These are phyloP conservation scores for Buathra laborator DNA, from an alignment of 2,888 invertebrate species.

Conservation along the genomic window DNA sequence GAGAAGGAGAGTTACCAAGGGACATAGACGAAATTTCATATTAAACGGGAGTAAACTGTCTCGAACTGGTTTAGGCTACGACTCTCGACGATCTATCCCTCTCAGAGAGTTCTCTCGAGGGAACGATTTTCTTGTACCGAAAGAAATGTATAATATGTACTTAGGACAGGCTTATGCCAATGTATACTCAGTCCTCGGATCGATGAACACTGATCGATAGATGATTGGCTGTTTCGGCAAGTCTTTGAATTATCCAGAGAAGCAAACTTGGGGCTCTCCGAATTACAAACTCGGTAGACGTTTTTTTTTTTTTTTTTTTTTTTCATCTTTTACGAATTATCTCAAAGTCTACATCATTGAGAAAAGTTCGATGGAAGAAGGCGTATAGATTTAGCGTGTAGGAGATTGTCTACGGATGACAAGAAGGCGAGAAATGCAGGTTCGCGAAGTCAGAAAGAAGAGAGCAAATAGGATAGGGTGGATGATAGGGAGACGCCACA, in stretches of 20 bases:
- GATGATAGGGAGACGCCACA: constrained; percentile 43
- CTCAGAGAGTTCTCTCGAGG: background rate
- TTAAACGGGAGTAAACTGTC: constrained; percentile 57
- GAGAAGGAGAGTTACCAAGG: constrained; percentile 43
- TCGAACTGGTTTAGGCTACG: constrained; percentile 17
- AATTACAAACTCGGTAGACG: background rate
- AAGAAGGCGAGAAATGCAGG: constrained; percentile 20
- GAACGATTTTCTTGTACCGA: constrained; percentile 30
- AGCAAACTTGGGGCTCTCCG: background rate
- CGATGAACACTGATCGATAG: constrained; percentile 16
- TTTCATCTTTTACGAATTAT: constrained; percentile 18
- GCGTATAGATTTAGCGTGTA: constrained; percentile 8
- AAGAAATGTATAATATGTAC: constrained; percentile 41
- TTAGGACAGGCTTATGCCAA: constrained; percentile 9
- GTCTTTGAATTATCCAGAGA: constrained; percentile 1
- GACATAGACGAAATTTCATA: constrained; percentile 57
- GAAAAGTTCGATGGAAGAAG: background rate
- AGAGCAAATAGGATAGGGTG: constrained; percentile 36
- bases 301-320: background rate
- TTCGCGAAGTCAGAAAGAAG: constrained; percentile 29
- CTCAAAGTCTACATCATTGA: constrained; percentile 41
- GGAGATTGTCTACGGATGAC: constrained; percentile 38
- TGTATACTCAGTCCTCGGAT: background rate
- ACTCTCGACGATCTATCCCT: background rate
- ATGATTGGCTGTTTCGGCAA: background rate